A percentile compares a stretch with the other conserved stretches of the same genome.
Evolutionary conservation across 2,797 vertebrate genomes (phyloP).

Genomic region (Spinus olivaceus): DNA sequence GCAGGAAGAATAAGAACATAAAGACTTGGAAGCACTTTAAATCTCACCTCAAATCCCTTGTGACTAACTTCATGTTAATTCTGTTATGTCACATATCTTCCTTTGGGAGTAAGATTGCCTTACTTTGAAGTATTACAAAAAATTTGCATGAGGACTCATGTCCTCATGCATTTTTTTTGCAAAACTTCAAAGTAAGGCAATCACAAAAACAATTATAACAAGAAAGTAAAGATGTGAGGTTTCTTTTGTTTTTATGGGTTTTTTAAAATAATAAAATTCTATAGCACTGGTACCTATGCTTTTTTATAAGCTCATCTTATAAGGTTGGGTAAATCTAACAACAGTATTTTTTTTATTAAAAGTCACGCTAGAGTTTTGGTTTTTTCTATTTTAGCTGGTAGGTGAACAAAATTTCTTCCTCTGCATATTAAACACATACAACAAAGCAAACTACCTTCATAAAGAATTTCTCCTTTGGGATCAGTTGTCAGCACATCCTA

Average conservation of each 20-base stretch:
- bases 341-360: background rate
- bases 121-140: too few species aligned
- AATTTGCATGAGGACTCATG: background rate
- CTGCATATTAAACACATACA: background rate
- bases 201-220: background rate
- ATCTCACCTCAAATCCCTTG: background rate
- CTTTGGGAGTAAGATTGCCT: background rate
- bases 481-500: background rate
- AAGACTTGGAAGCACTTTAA: background rate
- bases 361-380: background rate
- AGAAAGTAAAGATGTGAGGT: background rate
- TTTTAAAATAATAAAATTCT: background rate
- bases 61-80: background rate
- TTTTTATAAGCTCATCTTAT: background rate
- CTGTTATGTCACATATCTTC: background rate
- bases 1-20: background rate
- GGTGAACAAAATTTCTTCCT: background rate
- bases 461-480: background rate
- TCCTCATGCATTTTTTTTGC: background rate
- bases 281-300: background rate
- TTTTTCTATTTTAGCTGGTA: background rate
- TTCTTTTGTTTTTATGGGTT: background rate
- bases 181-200: background rate
- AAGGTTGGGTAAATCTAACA: background rate
- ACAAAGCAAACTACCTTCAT: background rate